A percentile compares a stretch with the other conserved stretches of the same genome.
phyloP scores from a whole-genome alignment of 2,113 vertebrate genomes.

The Chionomys nivalis region DNA sequence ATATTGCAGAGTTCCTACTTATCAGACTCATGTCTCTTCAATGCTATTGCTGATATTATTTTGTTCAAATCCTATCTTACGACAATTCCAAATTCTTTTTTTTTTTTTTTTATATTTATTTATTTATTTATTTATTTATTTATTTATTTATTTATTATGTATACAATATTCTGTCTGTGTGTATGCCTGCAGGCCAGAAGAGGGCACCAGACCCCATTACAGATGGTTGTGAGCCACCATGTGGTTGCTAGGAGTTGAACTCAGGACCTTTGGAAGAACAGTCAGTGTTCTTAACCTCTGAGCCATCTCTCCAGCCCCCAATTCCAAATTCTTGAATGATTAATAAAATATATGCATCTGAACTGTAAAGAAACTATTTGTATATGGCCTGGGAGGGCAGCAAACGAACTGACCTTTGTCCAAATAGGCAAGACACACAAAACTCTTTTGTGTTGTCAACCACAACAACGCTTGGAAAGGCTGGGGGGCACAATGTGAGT shows the following conservation, averaged over 20 bases:
- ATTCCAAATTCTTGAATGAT: constrained; percentile 42
- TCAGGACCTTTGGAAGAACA: too few relatives aligned
- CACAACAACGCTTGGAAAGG: constrained; percentile 66
- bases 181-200: too few relatives aligned
- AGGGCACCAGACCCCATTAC: too few relatives aligned
- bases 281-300: too few relatives aligned
- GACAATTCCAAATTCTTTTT: constrained; percentile 26
- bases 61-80: constrained; percentile 51
- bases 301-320: too few relatives aligned
- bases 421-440: constrained; percentile 57
- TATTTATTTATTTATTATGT: too few relatives aligned
- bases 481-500: constrained; percentile 69
- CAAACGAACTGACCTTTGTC: constrained; percentile 64
- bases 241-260: too few relatives aligned
- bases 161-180: too few relatives aligned
- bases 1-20: not conserved
- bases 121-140: too few relatives aligned
- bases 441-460: constrained; percentile 71
- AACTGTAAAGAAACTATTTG: constrained; percentile 39
- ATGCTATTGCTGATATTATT: constrained; percentile 18
- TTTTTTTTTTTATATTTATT: too few relatives aligned
- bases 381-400: not conserved
- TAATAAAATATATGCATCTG: constrained; percentile 38
- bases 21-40: not conserved
- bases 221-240: too few relatives aligned